phyloP scores from a whole-genome alignment of 2,888 invertebrate species.

The Ophioninae sp. region DNA sequence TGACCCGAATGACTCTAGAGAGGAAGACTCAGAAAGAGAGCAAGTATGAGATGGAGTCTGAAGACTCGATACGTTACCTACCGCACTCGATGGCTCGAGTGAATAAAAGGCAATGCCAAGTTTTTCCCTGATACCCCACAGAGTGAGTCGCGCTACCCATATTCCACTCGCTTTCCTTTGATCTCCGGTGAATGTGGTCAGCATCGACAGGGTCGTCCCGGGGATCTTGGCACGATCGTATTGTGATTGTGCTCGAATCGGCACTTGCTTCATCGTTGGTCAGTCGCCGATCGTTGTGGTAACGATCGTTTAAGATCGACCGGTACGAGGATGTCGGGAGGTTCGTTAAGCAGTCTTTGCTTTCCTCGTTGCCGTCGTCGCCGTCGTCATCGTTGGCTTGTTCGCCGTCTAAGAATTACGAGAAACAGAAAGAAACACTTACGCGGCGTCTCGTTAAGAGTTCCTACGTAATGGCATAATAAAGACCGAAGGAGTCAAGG shows the following conservation, averaged over 20 bases:
- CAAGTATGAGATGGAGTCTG: not conserved
- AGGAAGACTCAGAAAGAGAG: not conserved
- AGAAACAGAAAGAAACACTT: conserved; percentile 26
- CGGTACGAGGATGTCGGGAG: conserved; percentile 33
- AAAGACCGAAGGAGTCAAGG: conserved; percentile 31
- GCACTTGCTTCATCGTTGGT: conserved; percentile 41
- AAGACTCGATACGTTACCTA: conserved; percentile 14
- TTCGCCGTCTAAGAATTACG: conserved; percentile 41
- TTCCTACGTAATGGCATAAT: conserved; percentile 36
- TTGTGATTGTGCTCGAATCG: conserved; percentile 51
- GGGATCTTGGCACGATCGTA: conserved; percentile 59
- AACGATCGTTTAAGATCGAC: conserved; percentile 43
- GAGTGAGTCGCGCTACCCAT: conserved; percentile 46
- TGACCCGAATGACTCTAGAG: not conserved
- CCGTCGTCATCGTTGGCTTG: conserved; percentile 25
- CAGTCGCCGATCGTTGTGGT: conserved; percentile 43
- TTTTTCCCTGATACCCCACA: conserved; percentile 49
- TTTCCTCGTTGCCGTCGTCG: conserved; percentile 28
- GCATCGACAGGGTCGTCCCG: conserved; percentile 16
- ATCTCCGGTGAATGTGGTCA: conserved; percentile 30
- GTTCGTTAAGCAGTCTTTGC: conserved; percentile 53
- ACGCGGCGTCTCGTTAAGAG: conserved; percentile 48
- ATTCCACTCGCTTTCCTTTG: conserved; percentile 55
- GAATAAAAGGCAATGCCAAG: conserved; percentile 54
- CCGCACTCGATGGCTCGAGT: conserved; percentile 21